Conservation (phyloP, 30 jellyfish, hydroid and myxozoan species). For the Aurelia sp. region DNA sequence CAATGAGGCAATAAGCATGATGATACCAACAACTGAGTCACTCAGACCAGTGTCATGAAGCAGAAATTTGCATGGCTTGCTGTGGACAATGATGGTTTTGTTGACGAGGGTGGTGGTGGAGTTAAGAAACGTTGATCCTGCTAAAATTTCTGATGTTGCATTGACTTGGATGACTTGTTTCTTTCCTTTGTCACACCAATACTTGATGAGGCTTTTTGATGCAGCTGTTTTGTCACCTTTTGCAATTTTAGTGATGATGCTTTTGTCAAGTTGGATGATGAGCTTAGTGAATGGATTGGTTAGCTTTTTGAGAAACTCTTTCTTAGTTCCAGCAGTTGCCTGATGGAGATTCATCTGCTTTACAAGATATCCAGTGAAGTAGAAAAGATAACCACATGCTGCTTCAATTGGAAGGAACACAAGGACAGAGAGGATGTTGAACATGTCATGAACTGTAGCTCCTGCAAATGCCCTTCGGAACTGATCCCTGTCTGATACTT, state of each 20-base stretch:
- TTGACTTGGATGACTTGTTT: constrained; percentile 34
- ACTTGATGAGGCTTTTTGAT: constrained; percentile 75
- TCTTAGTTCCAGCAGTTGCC: constrained; percentile 39
- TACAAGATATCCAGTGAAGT: constrained; percentile 67
- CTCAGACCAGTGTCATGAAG: constrained; percentile 92
- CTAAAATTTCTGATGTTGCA: too few relatives aligned
- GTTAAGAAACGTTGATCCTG: too few relatives aligned
- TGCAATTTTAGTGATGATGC: constrained; percentile 87
- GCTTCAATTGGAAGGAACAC: constrained; percentile 89
- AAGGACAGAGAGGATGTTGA: constrained; percentile 83
- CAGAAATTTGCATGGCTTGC: constrained; percentile 69
- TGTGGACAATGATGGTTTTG: constrained; percentile 56
- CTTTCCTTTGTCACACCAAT: constrained; percentile 95
- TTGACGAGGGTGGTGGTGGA: constrained; percentile 36
- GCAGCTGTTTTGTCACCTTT: constrained; percentile 87
- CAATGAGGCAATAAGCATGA: constrained; percentile 79
- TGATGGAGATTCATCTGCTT: constrained; percentile 45
- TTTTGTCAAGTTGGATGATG: constrained; percentile 83
- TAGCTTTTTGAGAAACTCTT: constrained; percentile 78
- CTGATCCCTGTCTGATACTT: constrained; percentile 86
- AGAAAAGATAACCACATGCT: constrained; percentile 69
- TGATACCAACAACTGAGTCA: constrained; percentile 86
- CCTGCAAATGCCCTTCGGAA: constrained; percentile 97
- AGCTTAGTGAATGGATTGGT: constrained; percentile 91
- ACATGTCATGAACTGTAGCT: constrained; percentile 95